Evolutionary conservation across 37 sponge, comb jelly and placozoan genomes (phyloP).

Genomic region (Cladorhizidae sp.): DNA sequence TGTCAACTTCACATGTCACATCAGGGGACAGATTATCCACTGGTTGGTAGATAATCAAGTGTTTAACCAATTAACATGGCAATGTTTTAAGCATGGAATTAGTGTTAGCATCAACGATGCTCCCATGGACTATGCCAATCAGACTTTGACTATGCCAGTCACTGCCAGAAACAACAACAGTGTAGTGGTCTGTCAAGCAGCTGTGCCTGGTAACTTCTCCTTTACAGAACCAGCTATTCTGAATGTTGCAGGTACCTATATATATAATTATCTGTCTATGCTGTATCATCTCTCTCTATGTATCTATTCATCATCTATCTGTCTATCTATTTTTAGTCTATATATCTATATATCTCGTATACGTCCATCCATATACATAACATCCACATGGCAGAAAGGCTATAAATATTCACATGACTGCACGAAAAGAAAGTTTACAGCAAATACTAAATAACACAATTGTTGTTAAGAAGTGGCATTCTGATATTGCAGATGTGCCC

Average conservation of each 20-base stretch:
- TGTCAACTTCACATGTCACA: background rate
- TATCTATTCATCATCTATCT: too few species aligned
- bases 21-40: background rate
- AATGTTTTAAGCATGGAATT: background rate
- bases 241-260: background rate
- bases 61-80: background rate
- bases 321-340: too few species aligned
- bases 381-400: too few species aligned
- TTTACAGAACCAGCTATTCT: background rate
- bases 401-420: too few species aligned
- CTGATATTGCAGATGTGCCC: background rate
- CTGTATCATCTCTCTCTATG: too few species aligned
- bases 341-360: too few species aligned
- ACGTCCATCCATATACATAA: too few species aligned
- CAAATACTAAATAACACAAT: too few species aligned
- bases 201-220: background rate
- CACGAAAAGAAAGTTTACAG: too few species aligned
- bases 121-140: background rate
- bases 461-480: too few species aligned
- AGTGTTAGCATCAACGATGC: background rate
- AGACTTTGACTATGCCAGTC: background rate
- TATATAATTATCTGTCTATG: too few species aligned
- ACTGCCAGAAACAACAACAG: background rate
- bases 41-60: background rate
- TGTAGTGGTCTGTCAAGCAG: background rate